Evolutionary conservation across 2,797 vertebrate species (phyloP), one percentile per base, ranked within the genome.

Genomic region (Ceyx erithaca): DNA sequence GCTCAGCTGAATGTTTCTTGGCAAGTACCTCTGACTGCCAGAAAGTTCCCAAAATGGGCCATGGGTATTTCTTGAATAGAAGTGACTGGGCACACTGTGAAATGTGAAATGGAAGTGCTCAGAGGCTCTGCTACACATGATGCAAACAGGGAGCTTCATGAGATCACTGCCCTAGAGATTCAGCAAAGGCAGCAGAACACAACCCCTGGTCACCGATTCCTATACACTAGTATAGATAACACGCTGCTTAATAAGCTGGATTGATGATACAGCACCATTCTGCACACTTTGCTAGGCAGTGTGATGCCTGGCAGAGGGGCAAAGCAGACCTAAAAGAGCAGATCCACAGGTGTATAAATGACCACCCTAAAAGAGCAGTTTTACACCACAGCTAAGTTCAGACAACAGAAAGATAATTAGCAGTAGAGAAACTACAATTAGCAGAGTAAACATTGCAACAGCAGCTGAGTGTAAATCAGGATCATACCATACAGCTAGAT

Each of bases 1-100:
- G 25, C 57, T 66, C 37, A 66, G 48, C 21, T 45, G 41, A 48
- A 61, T 8, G 4, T 15, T 64, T 46, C 55, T 59, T 63, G 40
- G 31, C 49, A 82, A 68, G 4, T 33, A 41, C 22, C 46, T 33
- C 15, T 3, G 45, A 33, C 37, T 25, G 17, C 30, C 43, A 70
- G 31, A 43, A 76, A 85, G 40, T 30, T 14, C 45, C 31, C 43
- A 5, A 64, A 64, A 72, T 6, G 18, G 31, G 35, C 51, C 76
- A 70, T 0, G 0, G 30, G 4, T 54, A 52, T 61, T 59, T 71
- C 21, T 43, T 37, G 26, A 52, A 23, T 0, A 23, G 26, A 61
- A 84, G 37, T 2, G 5, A 10, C 43, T 23, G 52, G 57, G 48
- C 14, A 73, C n/a, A 28, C 12, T 3, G 21, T 17, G 28, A 45